Evolutionary conservation across 2,113 vertebrate species (phyloP), one percentile per base, ranked within the genome.

Genomic region (Trematomus loennbergii): DNA sequence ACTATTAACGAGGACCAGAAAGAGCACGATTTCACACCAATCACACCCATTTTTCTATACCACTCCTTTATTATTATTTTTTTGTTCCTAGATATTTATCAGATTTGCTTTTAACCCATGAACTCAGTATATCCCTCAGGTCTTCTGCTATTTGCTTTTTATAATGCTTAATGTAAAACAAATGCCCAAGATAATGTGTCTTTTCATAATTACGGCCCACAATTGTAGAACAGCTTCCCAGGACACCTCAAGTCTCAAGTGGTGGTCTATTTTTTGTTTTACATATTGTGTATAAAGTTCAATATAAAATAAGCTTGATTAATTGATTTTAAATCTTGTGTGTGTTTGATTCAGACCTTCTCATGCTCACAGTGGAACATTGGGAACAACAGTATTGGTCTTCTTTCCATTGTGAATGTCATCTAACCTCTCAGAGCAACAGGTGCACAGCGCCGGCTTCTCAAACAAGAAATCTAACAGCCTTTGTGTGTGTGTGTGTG

Each of bases 371-470:
- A 12, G 53, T 66, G 59, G 45, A 76, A 83, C 78, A 67, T 2
- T 40, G 6, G 33, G 22, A 53, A 50, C 16, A 9, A 74, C 15
- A n/a, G 29, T 1, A 16, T 77, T 46, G 46, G 49, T 64, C 58
- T 55, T 78, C 79, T 65, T 12, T 67, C 59, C 33, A 81, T 85
- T 82, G 76, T 83, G 54, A 70, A 29, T 61, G 63, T 71, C 33
- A 83, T 65, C 50, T 58, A 85, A 89, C 29, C 72, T 53, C 73
- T 48, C 46, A 36, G 22, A 72, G 22, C 72, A 58, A 76, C 67
- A 84, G 82, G 79, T 75, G 80, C 83, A 70, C 59, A 75, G 75
- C 54, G n/a, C 1, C 61, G 57, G 70, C 61, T 48, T 58, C 57
- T 48, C 13, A 25, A 49, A 18, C 46, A 40, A 52, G 49, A 50